A percentile compares a stretch with the other conserved stretches of the same genome.
Evolutionary conservation across 2,888 invertebrate genomes (phyloP).

Genomic region (Cyaniris semiargus): DNA sequence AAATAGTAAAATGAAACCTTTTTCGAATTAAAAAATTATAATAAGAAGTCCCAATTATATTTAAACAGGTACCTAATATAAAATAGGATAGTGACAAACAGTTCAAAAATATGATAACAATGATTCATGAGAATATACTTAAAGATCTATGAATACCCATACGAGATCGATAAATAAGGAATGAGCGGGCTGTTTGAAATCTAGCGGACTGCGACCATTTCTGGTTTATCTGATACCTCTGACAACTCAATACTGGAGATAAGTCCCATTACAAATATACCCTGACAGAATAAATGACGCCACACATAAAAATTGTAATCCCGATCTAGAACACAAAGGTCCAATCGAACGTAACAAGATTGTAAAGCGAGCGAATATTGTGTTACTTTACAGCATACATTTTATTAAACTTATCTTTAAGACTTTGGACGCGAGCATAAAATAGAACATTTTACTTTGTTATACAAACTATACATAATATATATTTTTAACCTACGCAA

Average conservation of each 20-base stretch:
- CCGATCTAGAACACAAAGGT: slow-evolving; percentile 46
- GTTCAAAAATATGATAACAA: slow-evolving; percentile 1
- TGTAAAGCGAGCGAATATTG: slow-evolving; percentile 41
- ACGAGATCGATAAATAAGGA: slow-evolving; percentile 40
- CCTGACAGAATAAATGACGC: slow-evolving; percentile 54
- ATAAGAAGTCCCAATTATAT: not conserved
- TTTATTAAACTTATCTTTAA: slow-evolving; percentile 22
- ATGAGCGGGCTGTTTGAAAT: slow-evolving; percentile 53
- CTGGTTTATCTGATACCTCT: slow-evolving; percentile 53
- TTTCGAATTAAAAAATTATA: not conserved
- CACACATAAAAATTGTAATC: slow-evolving; percentile 57
- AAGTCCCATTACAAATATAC: slow-evolving; percentile 62
- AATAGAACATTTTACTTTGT: not conserved
- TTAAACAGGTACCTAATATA: not conserved
- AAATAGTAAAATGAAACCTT: no score
- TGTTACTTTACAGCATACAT: slow-evolving; percentile 34
- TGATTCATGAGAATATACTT: not conserved
- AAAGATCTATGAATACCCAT: not conserved
- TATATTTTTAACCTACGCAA: no score
- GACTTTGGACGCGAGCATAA: not conserved
- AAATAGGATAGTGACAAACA: not conserved
- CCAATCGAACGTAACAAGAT: slow-evolving; percentile 47
- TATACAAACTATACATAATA: not conserved
- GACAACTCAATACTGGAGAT: slow-evolving; percentile 70
- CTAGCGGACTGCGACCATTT: slow-evolving; percentile 53